phyloP scores from a whole-genome alignment of 2,113 vertebrate genomes.

The Greenwoodochromis staneri region DNA sequence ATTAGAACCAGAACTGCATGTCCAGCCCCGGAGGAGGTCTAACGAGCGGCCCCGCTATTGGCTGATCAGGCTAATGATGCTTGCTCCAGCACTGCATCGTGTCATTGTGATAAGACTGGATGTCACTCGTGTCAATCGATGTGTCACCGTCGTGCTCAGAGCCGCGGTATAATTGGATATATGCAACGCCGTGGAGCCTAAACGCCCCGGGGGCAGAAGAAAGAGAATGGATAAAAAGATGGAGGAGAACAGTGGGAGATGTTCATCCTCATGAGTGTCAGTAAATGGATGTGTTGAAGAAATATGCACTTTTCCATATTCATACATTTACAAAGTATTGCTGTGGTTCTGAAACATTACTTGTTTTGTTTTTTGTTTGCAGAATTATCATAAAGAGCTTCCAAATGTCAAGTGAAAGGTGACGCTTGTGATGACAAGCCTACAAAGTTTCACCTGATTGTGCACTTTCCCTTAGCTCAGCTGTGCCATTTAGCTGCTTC shows the following conservation, averaged over 20 bases:
- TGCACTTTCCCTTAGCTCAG: not conserved
- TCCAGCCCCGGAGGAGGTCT: not conserved
- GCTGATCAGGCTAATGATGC: slow-evolving; percentile 53
- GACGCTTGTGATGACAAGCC: not conserved
- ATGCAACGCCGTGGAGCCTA: slow-evolving; percentile 3
- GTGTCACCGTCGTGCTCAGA: slow-evolving; percentile 42
- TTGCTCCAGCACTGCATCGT: slow-evolving; percentile 35
- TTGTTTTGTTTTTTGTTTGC: not conserved
- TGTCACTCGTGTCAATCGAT: slow-evolving; percentile 53
- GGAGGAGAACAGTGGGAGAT: not conserved
- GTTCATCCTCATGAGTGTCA: slow-evolving; percentile 1
- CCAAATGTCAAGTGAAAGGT: not conserved
- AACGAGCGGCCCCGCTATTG: slow-evolving; percentile 20
- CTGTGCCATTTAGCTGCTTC: not conserved
- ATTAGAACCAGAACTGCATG: slow-evolving; percentile 1
- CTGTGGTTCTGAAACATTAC: not conserved
- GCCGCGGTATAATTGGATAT: slow-evolving; percentile 44
- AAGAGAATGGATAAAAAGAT: not conserved
- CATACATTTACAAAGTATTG: not conserved
- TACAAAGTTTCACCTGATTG: not conserved
- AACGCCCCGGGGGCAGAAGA: slow-evolving; percentile 6
- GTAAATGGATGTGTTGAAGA: not conserved
- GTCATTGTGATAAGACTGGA: slow-evolving; percentile 47
- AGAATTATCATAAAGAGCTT: not conserved
- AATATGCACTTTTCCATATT: not conserved